Conservation (phyloP, 2,888 invertebrate species). For the Lithophane leautieri region DNA sequence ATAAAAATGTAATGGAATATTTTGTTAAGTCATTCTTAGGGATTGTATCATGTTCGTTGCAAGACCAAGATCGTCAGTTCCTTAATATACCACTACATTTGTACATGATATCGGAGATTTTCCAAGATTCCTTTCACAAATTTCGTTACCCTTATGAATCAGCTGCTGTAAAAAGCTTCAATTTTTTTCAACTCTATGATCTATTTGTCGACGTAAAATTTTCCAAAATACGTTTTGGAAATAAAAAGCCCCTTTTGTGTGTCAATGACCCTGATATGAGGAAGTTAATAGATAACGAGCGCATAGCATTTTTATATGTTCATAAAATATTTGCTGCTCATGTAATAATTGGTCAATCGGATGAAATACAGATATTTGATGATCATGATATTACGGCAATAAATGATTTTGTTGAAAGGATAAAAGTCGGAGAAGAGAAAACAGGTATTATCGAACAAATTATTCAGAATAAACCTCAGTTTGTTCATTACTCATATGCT, state of each 20-base stretch:
- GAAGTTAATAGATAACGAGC: conserved; percentile 2
- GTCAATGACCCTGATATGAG: conserved; percentile 48
- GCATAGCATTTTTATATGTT: conserved; percentile 22
- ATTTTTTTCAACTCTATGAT: conserved; percentile 40
- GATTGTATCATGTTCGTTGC: too few species aligned
- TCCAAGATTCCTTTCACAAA: conserved; percentile 21
- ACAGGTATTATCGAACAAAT: conserved; percentile 52
- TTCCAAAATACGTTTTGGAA: conserved; percentile 56
- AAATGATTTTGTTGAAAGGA: conserved; percentile 11
- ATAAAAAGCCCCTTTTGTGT: conserved; percentile 47
- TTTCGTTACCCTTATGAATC: too few species aligned
- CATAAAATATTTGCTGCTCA: conserved; percentile 48
- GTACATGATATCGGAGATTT: conserved; percentile 52
- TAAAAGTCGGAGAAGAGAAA: conserved; percentile 51
- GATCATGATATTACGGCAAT: conserved; percentile 13
- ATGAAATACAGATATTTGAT: conserved; percentile 25
- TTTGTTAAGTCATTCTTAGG: too few species aligned
- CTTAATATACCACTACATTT: conserved; percentile 56
- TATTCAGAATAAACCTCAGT: conserved; percentile 41
- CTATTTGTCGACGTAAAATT: conserved; percentile 51
- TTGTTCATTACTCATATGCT: conserved; percentile 48
- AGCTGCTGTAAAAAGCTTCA: background rate
- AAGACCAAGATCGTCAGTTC: conserved; percentile 13
- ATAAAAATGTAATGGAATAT: background rate
- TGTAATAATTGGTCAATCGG: conserved; percentile 28